phyloP scores from a whole-genome alignment of 2,888 invertebrate species.

The Orthosia gothica region DNA sequence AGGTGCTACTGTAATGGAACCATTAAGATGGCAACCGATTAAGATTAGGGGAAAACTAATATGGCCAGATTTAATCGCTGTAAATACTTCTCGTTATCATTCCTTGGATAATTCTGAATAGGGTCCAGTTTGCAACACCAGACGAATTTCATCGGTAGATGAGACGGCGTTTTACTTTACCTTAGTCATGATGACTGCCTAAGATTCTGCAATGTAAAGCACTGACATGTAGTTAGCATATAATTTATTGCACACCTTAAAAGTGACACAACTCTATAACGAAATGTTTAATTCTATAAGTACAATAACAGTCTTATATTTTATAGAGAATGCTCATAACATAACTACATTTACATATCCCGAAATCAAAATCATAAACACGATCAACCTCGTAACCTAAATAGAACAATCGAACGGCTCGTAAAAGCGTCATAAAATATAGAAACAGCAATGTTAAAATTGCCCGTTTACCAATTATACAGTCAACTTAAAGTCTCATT shows the following conservation, averaged over 20 bases:
- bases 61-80: no score
- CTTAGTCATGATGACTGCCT: no score
- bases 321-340: not conserved
- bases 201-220: not conserved
- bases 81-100: not conserved
- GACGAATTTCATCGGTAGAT: not conserved
- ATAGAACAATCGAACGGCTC: slow-evolving; percentile 11
- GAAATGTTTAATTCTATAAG: no score
- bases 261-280: no score
- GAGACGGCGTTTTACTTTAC: not conserved
- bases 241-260: no score
- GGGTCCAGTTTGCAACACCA: not conserved
- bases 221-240: not conserved
- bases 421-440: slow-evolving; percentile 38
- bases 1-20: not conserved
- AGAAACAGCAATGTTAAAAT: slow-evolving; percentile 39
- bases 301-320: no score
- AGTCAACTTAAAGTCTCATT: slow-evolving; percentile 60
- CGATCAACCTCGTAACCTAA: slow-evolving; percentile 19
- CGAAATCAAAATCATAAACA: slow-evolving; percentile 1
- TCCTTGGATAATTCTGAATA: not conserved
- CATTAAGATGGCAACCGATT: not conserved
- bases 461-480: slow-evolving; percentile 51
- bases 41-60: not conserved
- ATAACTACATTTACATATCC: not conserved